These are phyloP conservation scores for Gymnoscelis rufifasciata DNA, from an alignment of 2,888 invertebrate genomes.

Conservation along the genomic window DNA sequence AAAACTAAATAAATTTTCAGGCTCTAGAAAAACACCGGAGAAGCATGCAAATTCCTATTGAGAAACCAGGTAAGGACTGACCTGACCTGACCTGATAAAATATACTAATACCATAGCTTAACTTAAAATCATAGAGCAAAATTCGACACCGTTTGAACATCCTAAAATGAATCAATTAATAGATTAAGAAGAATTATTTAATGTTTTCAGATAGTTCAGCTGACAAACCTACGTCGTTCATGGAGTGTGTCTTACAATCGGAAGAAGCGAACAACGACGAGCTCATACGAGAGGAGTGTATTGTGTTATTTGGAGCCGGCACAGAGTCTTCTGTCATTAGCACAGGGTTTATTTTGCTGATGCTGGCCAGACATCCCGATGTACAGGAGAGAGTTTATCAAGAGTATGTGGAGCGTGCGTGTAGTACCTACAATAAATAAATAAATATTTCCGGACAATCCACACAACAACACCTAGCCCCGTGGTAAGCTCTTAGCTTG, in stretches of 20 bases:
- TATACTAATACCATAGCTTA: too few species aligned
- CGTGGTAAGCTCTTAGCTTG: not conserved
- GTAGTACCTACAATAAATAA: not conserved
- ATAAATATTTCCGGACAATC: too few species aligned
- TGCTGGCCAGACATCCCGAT: slow-evolving; percentile 21
- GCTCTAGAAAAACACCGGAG: too few species aligned
- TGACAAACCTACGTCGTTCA: not conserved
- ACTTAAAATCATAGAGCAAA: too few species aligned
- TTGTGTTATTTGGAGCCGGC: slow-evolving; percentile 33
- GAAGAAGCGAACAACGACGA: slow-evolving; percentile 3
- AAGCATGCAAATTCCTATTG: too few species aligned
- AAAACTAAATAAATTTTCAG: too few species aligned
- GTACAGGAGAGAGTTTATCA: slow-evolving; percentile 35
- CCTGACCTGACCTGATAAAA: too few species aligned
- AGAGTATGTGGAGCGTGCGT: not conserved
- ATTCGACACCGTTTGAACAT: too few species aligned
- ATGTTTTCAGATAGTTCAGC: not conserved
- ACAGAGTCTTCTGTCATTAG: slow-evolving; percentile 39
- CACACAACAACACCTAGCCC: not conserved
- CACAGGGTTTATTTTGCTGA: slow-evolving; percentile 29
- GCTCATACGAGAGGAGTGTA: slow-evolving; percentile 35
- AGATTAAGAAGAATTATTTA: too few species aligned
- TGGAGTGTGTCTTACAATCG: not conserved
- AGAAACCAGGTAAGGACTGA: too few species aligned
- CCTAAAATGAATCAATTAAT: too few species aligned